These are phyloP conservation scores for Malthinus seriepunctatus DNA, from an alignment of 2,888 invertebrate genomes.

Conservation along the genomic window DNA sequence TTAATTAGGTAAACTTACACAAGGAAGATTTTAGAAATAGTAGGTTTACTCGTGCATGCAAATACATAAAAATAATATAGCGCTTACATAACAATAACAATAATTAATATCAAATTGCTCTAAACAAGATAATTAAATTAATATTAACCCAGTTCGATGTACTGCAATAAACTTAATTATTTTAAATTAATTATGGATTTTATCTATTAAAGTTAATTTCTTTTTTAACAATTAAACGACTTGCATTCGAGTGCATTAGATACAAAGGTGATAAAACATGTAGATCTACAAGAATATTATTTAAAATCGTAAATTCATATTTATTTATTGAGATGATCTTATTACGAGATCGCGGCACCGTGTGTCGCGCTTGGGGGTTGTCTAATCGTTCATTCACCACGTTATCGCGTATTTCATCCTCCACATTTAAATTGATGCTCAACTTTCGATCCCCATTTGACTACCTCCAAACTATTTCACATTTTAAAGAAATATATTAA, in stretches of 20 bases:
- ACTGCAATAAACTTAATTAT: conserved; percentile 38
- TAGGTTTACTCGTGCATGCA: conserved; percentile 45
- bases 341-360: conserved; percentile 47
- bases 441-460: too few species aligned
- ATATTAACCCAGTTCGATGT: conserved; percentile 43
- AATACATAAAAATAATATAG: conserved; percentile 40
- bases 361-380: conserved; percentile 47
- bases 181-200: conserved; percentile 27
- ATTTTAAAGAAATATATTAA: too few species aligned
- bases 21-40: conserved; percentile 13
- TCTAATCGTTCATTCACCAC: conserved; percentile 47
- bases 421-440: too few species aligned
- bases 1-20: too few species aligned
- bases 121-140: conserved; percentile 42
- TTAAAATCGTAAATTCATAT: conserved; percentile 54
- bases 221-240: not conserved
- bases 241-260: not conserved
- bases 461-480: too few species aligned
- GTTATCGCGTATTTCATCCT: conserved; percentile 49
- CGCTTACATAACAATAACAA: conserved; percentile 41
- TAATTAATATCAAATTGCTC: conserved; percentile 40
- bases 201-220: conserved; percentile 29
- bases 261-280: conserved; percentile 25
- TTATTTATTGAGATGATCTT: conserved; percentile 55
- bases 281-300: conserved; percentile 53